Conservation (phyloP, 2,797 vertebrate species). For the Geotria australis region DNA sequence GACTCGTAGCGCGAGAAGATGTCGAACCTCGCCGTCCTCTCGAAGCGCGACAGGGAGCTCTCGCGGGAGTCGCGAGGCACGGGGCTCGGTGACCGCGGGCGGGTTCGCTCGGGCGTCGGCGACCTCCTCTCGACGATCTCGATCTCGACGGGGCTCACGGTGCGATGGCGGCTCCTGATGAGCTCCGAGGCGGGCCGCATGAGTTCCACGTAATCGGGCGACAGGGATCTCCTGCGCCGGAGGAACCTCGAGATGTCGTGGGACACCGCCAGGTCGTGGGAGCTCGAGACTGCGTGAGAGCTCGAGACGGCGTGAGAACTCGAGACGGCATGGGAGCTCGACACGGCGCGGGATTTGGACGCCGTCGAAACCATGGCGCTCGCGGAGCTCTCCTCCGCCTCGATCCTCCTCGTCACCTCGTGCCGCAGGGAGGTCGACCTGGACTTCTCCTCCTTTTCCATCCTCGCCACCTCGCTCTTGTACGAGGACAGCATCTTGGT, state of each 20-base stretch:
- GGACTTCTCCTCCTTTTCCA: slow-evolving; percentile 56
- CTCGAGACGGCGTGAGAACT: no score
- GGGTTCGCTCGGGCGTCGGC: slow-evolving; percentile 39
- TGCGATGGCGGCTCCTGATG: slow-evolving; percentile 22
- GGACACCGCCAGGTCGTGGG: neutral
- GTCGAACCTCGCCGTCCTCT: slow-evolving; percentile 52
- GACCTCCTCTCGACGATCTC: slow-evolving; percentile 28
- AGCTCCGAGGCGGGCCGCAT: slow-evolving; percentile 69
- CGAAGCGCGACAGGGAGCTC: slow-evolving; percentile 58
- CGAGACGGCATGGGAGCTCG: no score
- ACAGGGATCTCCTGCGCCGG: slow-evolving; percentile 63
- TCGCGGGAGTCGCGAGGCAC: slow-evolving; percentile 61
- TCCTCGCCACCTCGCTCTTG: slow-evolving; percentile 42
- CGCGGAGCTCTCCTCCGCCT: slow-evolving; percentile 14
- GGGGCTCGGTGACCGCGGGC: slow-evolving; percentile 83
- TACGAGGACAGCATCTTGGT: slow-evolving; percentile 41
- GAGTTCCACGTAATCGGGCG: slow-evolving; percentile 58
- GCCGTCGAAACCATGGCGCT: neutral
- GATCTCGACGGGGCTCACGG: slow-evolving; percentile 7
- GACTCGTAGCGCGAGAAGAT: slow-evolving; percentile 76
- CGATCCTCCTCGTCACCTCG: slow-evolving; percentile 19
- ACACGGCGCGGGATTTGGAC: neutral
- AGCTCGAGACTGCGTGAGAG: no score
- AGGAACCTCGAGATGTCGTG: slow-evolving; percentile 23
- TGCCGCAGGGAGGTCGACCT: slow-evolving; percentile 25